Percentiles rank a stretch among this genome's conserved stretches.
These are phyloP conservation scores for Brachionus manjavacas DNA, from an alignment of 1,140 invertebrate genomes.

Conservation along the genomic window DNA sequence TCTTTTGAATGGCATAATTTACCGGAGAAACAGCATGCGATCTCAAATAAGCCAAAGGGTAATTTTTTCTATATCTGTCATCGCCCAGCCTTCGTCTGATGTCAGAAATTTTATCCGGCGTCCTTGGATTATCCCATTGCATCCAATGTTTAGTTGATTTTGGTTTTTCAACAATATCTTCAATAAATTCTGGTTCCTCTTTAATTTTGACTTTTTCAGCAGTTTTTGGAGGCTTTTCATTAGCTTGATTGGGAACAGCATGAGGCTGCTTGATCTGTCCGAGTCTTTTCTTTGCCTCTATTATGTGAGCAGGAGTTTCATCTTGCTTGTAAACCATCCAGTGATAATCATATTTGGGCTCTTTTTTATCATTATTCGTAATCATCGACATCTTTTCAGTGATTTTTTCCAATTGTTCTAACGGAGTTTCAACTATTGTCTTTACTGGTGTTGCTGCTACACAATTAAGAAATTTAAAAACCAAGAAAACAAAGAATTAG, in stretches of 20 bases:
- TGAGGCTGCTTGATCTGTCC: constrained; percentile 14
- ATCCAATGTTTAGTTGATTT: constrained; percentile 1
- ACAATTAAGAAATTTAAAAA: neutral
- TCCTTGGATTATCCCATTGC: constrained; percentile 34
- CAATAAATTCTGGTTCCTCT: neutral
- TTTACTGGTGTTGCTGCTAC: neutral
- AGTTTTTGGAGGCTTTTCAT: neutral
- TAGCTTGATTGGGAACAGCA: neutral
- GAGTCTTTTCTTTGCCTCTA: constrained; percentile 28
- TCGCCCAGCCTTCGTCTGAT: constrained; percentile 31
- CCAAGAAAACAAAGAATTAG: neutral
- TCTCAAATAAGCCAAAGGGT: neutral
- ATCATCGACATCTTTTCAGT: neutral
- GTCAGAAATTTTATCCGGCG: constrained; percentile 14
- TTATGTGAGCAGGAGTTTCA: constrained; percentile 13
- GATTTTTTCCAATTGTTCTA: neutral
- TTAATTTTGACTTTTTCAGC: neutral
- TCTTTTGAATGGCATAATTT: neutral
- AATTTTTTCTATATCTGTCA: constrained; percentile 17
- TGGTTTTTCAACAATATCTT: neutral
- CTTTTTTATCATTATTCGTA: neutral
- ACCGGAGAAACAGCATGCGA: neutral
- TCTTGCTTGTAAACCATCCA: constrained; percentile 21
- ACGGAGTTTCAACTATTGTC: neutral
- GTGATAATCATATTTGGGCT: constrained; percentile 14